A percentile compares a stretch with the other conserved stretches of the same genome.
Evolutionary conservation across 2,113 vertebrate species (phyloP).

Genomic region (Hypanus sabinus): DNA sequence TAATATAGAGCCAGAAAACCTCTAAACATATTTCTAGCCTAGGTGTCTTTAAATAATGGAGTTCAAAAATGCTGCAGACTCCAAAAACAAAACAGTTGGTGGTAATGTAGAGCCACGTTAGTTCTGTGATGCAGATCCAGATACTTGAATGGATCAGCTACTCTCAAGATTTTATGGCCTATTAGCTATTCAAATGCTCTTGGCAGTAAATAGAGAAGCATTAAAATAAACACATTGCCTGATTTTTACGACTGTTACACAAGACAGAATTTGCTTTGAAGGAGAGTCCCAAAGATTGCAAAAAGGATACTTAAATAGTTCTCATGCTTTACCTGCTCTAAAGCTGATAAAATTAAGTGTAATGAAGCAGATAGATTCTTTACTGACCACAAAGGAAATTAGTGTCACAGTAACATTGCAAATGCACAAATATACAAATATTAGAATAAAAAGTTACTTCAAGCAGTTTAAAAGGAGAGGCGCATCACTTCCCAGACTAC

Average conservation of each 20-base stretch:
- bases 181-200: background rate
- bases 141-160: too few relatives aligned
- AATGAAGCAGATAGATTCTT: too few relatives aligned
- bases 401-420: too few relatives aligned
- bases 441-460: too few relatives aligned
- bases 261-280: background rate
- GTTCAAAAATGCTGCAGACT: background rate
- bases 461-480: too few relatives aligned
- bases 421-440: too few relatives aligned
- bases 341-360: background rate
- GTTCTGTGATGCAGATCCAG: background rate
- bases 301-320: background rate
- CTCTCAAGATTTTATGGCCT: background rate
- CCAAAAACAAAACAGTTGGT: background rate
- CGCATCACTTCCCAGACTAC: too few relatives aligned
- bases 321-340: background rate
- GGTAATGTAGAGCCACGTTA: background rate
- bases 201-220: too few relatives aligned
- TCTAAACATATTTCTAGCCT: background rate
- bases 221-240: too few relatives aligned
- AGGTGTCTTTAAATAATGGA: background rate
- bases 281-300: background rate
- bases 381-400: too few relatives aligned
- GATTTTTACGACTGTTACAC: background rate
- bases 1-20: background rate